Evolutionary conservation across 2,113 vertebrate genomes (phyloP).

Genomic region (Rhegmatorhina hoffmannsi): DNA sequence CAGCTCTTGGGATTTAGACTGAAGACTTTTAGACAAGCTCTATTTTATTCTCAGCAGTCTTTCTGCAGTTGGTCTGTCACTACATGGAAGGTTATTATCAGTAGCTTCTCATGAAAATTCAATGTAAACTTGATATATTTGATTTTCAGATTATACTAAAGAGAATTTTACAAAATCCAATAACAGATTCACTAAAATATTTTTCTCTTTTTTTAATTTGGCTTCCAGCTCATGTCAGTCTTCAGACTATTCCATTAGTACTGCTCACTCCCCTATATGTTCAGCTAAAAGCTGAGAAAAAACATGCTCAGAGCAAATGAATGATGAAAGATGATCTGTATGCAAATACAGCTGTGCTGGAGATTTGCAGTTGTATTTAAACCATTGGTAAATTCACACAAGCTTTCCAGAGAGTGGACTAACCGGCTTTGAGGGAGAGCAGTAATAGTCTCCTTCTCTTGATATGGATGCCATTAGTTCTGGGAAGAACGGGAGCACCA

Average conservation of each 20-base stretch:
- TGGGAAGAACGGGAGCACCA: background rate
- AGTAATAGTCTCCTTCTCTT: background rate
- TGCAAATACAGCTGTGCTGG: slow-evolving; percentile 2
- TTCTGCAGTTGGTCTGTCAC: background rate
- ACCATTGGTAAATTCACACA: slow-evolving; percentile 4
- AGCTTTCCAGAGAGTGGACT: background rate
- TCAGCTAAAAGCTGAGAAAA: slow-evolving; percentile 37
- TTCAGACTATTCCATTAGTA: slow-evolving; percentile 22
- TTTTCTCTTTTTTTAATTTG: background rate
- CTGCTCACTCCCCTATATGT: background rate
- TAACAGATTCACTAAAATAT: background rate
- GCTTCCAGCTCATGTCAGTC: background rate
- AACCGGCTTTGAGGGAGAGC: background rate
- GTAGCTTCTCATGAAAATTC: background rate
- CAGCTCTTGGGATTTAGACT: background rate
- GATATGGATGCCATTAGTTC: background rate
- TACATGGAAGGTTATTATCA: background rate
- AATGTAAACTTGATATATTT: background rate
- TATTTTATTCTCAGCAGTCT: background rate
- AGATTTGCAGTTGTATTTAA: background rate
- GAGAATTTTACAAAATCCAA: background rate
- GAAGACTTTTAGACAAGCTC: background rate
- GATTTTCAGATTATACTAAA: background rate
- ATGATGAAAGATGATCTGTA: slow-evolving; percentile 10
- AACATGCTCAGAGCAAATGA: background rate